Conservation (phyloP, 2,797 vertebrate species). For the Clamator glandarius region DNA sequence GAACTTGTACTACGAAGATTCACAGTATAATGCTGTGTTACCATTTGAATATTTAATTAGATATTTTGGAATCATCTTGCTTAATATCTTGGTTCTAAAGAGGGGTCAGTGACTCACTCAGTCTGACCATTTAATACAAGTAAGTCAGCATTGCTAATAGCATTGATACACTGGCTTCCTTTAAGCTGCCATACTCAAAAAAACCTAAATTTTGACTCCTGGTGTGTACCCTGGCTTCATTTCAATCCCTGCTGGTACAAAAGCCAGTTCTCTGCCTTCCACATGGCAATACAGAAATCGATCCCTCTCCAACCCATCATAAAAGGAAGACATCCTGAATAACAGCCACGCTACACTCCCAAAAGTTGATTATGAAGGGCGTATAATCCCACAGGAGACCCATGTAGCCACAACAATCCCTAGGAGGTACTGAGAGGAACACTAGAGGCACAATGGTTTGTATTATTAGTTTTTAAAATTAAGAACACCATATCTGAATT, state of each 20-base stretch:
- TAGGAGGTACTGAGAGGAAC: neutral
- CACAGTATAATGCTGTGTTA: neutral
- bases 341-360: neutral
- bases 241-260: neutral
- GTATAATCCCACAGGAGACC: neutral
- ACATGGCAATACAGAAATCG: neutral
- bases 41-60: neutral
- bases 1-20: neutral
- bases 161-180: fast-evolving
- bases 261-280: neutral
- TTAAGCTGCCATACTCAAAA: neutral
- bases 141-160: neutral
- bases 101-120: neutral
- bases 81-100: neutral
- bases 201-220: neutral
- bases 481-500: neutral
- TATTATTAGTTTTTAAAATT: neutral
- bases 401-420: neutral
- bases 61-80: neutral
- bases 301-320: neutral
- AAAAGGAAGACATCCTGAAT: neutral
- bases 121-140: neutral
- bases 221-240: neutral
- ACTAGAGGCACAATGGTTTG: neutral
- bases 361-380: neutral